Evolutionary conservation across 2,797 vertebrate species (phyloP).

Genomic region (Parotocinclus haroldoi): DNA sequence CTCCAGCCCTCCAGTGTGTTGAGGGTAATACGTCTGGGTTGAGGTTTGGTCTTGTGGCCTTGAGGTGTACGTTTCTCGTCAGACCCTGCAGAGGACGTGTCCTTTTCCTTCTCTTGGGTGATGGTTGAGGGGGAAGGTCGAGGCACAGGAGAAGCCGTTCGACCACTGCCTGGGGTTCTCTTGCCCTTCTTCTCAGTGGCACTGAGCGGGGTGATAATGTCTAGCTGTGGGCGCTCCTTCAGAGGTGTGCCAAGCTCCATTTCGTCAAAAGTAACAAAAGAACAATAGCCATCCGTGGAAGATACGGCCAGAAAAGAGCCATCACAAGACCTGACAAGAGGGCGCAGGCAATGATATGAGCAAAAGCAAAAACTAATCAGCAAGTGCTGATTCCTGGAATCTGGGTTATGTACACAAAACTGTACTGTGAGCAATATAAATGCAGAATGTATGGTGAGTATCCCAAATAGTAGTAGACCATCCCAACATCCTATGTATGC

Average conservation of each 20-base stretch:
- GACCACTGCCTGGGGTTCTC: conserved; percentile 64
- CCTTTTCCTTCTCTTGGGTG: conserved; percentile 50
- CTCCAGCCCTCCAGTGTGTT: conserved; percentile 90
- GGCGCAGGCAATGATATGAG: neutral
- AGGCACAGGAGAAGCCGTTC: conserved; percentile 69
- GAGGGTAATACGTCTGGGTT: conserved; percentile 85
- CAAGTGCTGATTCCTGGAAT: too few relatives aligned
- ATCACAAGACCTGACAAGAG: conserved; percentile 81
- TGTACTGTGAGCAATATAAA: too few relatives aligned
- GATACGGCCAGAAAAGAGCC: conserved; percentile 91
- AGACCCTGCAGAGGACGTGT: conserved; percentile 43
- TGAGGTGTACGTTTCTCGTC: conserved; percentile 75
- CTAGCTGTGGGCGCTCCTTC: conserved; percentile 83
- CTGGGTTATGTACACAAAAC: too few relatives aligned
- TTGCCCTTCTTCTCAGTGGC: conserved; percentile 83
- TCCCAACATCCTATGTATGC: too few relatives aligned
- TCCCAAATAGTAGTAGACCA: too few relatives aligned
- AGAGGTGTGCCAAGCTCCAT: conserved; percentile 85
- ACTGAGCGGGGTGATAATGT: conserved; percentile 64
- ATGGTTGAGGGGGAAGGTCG: conserved; percentile 47
- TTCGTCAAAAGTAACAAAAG: conserved; percentile 88
- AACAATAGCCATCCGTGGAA: conserved; percentile 97
- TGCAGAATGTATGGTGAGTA: too few relatives aligned
- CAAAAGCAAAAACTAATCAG: neutral
- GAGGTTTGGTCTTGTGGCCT: conserved; percentile 65